These are phyloP conservation scores for Pelobates fuscus DNA, from an alignment of 2,113 vertebrate genomes.

Conservation along the genomic window DNA sequence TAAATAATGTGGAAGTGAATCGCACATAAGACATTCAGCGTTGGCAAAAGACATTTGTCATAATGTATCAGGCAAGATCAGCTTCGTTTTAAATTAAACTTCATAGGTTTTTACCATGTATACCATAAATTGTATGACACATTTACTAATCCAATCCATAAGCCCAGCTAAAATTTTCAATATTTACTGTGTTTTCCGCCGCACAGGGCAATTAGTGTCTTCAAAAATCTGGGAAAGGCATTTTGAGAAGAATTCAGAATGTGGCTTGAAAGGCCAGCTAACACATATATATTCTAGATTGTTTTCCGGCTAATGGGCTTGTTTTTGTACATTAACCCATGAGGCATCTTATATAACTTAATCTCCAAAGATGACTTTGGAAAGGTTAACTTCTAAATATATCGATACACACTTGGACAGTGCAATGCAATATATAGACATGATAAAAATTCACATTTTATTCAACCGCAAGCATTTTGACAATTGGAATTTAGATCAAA, in stretches of 20 bases:
- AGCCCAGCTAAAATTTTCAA: conserved; percentile 92
- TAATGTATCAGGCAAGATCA: conserved; percentile 77
- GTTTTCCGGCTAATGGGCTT: background rate
- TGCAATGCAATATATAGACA: background rate
- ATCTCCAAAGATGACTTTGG: background rate
- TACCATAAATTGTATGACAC: conserved; percentile 78
- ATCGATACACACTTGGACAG: background rate
- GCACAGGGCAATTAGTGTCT: conserved; percentile 91
- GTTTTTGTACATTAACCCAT: background rate
- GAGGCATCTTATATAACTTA: background rate
- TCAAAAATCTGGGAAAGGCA: conserved; percentile 73
- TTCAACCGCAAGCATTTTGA: no score
- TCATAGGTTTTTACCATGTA: conserved; percentile 74
- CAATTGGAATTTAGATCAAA: background rate
- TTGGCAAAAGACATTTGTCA: conserved; percentile 87
- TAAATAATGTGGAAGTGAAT: conserved; percentile 84
- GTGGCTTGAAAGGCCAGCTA: conserved; percentile 29
- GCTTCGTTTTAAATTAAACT: conserved; percentile 85
- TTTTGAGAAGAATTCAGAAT: background rate
- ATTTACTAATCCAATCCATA: conserved; percentile 73
- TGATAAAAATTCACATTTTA: background rate
- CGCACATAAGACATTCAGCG: conserved; percentile 83
- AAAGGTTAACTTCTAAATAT: background rate
- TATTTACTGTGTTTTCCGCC: conserved; percentile 86
- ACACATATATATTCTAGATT: conserved; percentile 31